phyloP scores from a whole-genome alignment of 1,140 invertebrate species.

The Trinorchestia longiramus region DNA sequence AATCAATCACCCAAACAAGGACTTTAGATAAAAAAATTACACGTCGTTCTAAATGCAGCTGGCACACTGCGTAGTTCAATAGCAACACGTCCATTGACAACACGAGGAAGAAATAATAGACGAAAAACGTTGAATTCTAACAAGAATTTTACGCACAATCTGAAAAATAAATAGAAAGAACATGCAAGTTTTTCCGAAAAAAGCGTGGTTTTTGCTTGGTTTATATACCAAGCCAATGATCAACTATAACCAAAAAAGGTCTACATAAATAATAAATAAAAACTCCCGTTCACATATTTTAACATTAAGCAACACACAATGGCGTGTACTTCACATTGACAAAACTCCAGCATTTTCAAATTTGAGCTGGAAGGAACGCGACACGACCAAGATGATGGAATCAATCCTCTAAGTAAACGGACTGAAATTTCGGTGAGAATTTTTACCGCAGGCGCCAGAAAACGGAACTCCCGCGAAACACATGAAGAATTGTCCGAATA shows the following conservation, averaged over 20 bases:
- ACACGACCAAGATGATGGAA: slow-evolving; percentile 4
- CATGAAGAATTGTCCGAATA: slow-evolving; percentile 49
- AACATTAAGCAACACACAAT: not conserved
- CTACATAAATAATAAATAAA: not conserved
- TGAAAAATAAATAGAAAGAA: not conserved
- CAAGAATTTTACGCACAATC: no score
- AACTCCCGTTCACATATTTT: no score
- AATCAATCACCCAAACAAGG: not conserved
- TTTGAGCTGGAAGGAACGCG: not conserved
- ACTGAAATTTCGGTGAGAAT: slow-evolving; percentile 26
- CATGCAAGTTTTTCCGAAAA: not conserved
- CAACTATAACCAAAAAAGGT: not conserved
- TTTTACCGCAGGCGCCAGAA: slow-evolving; percentile 31
- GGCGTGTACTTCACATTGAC: not conserved
- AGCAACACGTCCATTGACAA: not conserved
- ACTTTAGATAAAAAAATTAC: not conserved
- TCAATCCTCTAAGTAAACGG: slow-evolving; percentile 37
- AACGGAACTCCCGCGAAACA: slow-evolving; percentile 7
- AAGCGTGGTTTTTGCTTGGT: not conserved
- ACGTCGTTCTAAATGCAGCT: not conserved
- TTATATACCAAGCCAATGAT: not conserved
- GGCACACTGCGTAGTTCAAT: not conserved
- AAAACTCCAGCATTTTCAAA: not conserved
- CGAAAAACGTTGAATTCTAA: not conserved
- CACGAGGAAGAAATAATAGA: not conserved